phyloP scores from a whole-genome alignment of 2,888 invertebrate genomes.

The Bellardia bayeri region DNA sequence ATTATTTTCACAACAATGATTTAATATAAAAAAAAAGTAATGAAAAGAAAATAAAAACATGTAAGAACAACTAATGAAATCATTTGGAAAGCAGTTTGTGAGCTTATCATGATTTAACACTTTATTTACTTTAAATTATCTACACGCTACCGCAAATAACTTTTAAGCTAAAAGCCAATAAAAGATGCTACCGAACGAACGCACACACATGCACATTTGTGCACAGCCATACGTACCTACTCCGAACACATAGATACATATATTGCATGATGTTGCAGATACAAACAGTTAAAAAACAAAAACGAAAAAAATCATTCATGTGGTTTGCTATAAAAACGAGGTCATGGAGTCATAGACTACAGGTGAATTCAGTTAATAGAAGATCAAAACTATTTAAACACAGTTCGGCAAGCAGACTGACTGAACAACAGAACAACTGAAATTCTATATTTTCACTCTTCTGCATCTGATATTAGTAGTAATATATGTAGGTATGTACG shows the following conservation, averaged over 20 bases:
- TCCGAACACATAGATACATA: background rate
- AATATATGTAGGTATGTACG: background rate
- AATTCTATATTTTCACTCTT: conserved; percentile 21
- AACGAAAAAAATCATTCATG: conserved; percentile 49
- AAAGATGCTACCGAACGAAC: background rate
- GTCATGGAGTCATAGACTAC: conserved; percentile 54
- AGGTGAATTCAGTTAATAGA: conserved; percentile 63
- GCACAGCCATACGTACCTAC: background rate
- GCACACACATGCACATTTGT: background rate
- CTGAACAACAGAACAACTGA: conserved; percentile 31
- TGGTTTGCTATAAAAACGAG: conserved; percentile 47
- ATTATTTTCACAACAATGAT: conserved; percentile 34
- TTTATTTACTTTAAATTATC: conserved; percentile 59
- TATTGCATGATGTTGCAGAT: conserved; percentile 53
- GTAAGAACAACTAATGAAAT: conserved; percentile 42
- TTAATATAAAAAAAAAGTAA: conserved; percentile 2
- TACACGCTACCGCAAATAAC: conserved; percentile 45
- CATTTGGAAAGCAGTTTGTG: conserved; percentile 21
- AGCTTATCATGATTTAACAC: conserved; percentile 63
- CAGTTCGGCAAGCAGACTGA: conserved; percentile 38
- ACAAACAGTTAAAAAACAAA: conserved; percentile 3
- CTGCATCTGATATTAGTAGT: background rate
- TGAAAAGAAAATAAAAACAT: background rate
- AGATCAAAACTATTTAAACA: conserved; percentile 53
- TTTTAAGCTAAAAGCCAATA: conserved; percentile 37